Conservation (phyloP, 1,140 invertebrate genomes). For the Euwallacea fornicatus region DNA sequence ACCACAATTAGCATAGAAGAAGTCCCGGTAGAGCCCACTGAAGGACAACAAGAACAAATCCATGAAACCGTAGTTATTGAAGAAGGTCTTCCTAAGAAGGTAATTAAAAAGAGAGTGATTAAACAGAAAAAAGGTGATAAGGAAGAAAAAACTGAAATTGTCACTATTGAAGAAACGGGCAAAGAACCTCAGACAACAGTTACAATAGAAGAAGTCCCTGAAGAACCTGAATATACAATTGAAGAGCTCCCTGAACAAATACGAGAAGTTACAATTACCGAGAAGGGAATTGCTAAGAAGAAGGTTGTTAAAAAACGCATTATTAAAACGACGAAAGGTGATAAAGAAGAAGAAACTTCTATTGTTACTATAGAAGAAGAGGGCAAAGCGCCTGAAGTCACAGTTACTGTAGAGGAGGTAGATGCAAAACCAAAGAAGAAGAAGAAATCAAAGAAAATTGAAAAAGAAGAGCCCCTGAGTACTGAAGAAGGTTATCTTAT, state of each 20-base stretch:
- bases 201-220: conserved; percentile 47
- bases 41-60: conserved; percentile 50
- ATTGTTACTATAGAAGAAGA: conserved; percentile 52
- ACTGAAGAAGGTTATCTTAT: conserved; percentile 45
- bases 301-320: conserved; percentile 50
- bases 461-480: conserved; percentile 47
- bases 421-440: conserved; percentile 53
- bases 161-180: conserved; percentile 50
- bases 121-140: conserved; percentile 46
- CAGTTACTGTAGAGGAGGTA: conserved; percentile 47
- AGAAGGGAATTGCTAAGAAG: conserved; percentile 48
- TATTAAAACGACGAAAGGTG: conserved; percentile 45
- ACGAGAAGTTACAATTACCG: conserved; percentile 46
- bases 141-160: conserved; percentile 46
- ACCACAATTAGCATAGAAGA: conserved; percentile 51
- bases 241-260: conserved; percentile 54
- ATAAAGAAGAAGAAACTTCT: conserved; percentile 46
- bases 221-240: conserved; percentile 51
- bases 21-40: conserved; percentile 41
- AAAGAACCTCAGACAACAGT: conserved; percentile 50
- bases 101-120: conserved; percentile 46
- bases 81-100: conserved; percentile 47
- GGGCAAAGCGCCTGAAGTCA: conserved; percentile 47
- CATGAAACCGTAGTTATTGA: conserved; percentile 49
- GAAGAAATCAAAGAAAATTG: conserved; percentile 48